Conservation (phyloP, 2,888 invertebrate species). For the Acrobasis repandana region DNA sequence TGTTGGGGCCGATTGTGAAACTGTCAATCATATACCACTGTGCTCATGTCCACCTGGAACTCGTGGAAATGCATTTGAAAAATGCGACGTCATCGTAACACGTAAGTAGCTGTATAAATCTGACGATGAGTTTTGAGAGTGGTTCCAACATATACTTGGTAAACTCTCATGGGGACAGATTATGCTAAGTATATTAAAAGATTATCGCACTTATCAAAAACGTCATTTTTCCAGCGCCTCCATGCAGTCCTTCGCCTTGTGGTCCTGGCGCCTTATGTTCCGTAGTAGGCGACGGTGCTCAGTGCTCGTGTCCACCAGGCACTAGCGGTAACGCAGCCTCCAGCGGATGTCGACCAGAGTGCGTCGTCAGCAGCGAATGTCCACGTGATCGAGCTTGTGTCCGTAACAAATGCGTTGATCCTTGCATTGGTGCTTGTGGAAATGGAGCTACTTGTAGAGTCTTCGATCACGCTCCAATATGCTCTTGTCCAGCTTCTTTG, state of each 20-base stretch:
- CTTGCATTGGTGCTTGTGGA: slow-evolving; percentile 92
- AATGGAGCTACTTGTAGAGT: slow-evolving; percentile 88
- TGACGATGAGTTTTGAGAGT: too few relatives aligned
- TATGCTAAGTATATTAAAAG: too few relatives aligned
- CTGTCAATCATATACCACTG: slow-evolving; percentile 87
- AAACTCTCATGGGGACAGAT: too few relatives aligned
- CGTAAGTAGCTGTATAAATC: slow-evolving; percentile 46
- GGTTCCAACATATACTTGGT: too few relatives aligned
- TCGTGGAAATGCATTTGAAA: slow-evolving; percentile 85
- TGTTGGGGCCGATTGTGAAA: slow-evolving; percentile 89
- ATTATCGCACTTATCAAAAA: too few relatives aligned
- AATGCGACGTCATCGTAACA: slow-evolving; percentile 76
- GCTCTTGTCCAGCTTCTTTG: slow-evolving; percentile 88
- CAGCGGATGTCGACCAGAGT: slow-evolving; percentile 92
- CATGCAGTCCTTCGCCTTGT: slow-evolving; percentile 89
- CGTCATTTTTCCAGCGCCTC: slow-evolving; percentile 71
- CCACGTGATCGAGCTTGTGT: slow-evolving; percentile 89
- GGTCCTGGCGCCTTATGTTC: slow-evolving; percentile 90
- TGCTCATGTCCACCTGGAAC: slow-evolving; percentile 89
- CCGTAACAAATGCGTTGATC: slow-evolving; percentile 90
- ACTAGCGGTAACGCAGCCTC: slow-evolving; percentile 88
- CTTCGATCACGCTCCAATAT: slow-evolving; percentile 84
- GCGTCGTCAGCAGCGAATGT: slow-evolving; percentile 92
- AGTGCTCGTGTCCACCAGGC: slow-evolving; percentile 89
- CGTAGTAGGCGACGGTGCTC: slow-evolving; percentile 81